A percentile compares a stretch with the other conserved stretches of the same genome.
These are phyloP conservation scores for Gisinianus flammeolus DNA, from an alignment of 2,888 invertebrate genomes.

Conservation along the genomic window DNA sequence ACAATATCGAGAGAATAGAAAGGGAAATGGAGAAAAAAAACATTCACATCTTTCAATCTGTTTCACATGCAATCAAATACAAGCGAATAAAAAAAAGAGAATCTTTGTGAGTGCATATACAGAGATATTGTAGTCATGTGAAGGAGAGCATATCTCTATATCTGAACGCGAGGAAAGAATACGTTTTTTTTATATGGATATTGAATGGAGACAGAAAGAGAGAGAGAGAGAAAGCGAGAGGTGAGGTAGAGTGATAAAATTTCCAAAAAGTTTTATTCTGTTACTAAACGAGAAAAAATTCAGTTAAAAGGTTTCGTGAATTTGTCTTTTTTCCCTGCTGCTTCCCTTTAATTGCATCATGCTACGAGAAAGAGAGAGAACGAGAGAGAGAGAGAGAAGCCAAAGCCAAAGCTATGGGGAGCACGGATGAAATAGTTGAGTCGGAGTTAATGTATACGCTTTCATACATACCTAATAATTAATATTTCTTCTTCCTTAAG, in stretches of 20 bases:
- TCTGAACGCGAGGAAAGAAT: too few relatives aligned
- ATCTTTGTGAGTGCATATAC: too few relatives aligned
- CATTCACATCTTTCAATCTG: too few relatives aligned
- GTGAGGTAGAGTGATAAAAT: neutral
- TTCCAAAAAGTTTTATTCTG: neutral
- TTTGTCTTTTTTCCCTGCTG: constrained; percentile 22
- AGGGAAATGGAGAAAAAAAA: too few relatives aligned
- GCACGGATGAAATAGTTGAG: neutral
- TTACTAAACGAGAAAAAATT: constrained; percentile 7
- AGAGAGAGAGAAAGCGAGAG: neutral
- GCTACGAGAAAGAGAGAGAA: neutral
- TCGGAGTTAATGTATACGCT: neutral
- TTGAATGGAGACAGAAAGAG: neutral
- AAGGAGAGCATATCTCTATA: too few relatives aligned
- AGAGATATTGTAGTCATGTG: too few relatives aligned
- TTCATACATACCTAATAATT: constrained; percentile 24
- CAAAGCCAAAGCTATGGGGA: neutral
- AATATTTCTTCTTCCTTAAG: constrained; percentile 25
- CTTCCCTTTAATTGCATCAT: constrained; percentile 13
- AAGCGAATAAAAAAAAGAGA: too few relatives aligned
- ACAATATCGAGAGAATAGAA: too few relatives aligned
- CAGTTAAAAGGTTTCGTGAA: constrained; percentile 23
- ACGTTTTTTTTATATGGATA: too few relatives aligned
- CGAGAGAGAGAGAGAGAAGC: constrained; percentile 7
- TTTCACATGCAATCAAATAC: too few relatives aligned